These are phyloP conservation scores for Phaonia tiefii DNA, from an alignment of 2,888 invertebrate genomes.

Conservation along the genomic window DNA sequence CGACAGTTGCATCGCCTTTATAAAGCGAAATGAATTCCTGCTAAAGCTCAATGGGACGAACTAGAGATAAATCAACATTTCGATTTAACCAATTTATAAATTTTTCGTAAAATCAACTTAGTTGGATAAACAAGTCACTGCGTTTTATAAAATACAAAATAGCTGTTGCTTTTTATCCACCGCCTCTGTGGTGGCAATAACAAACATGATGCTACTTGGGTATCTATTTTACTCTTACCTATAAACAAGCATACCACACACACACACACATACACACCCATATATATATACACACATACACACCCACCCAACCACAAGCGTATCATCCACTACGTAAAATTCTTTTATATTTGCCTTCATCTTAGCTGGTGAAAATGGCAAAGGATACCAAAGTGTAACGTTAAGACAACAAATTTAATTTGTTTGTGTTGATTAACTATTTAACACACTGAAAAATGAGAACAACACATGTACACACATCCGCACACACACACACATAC, in stretches of 20 bases:
- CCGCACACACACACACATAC: slow-evolving; percentile 38
- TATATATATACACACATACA: neutral
- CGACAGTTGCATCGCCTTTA: too few species aligned
- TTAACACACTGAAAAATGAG: slow-evolving; percentile 37
- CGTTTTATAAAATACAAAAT: too few species aligned
- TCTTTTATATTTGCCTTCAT: neutral
- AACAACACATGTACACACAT: slow-evolving; percentile 20
- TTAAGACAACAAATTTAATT: slow-evolving; percentile 55
- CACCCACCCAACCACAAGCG: too few species aligned
- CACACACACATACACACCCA: neutral
- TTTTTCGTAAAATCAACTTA: too few species aligned
- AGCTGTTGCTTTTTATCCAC: too few species aligned
- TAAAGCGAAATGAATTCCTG: too few species aligned
- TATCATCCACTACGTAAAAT: neutral
- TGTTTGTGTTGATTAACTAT: slow-evolving; percentile 56
- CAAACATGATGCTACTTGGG: slow-evolving; percentile 47
- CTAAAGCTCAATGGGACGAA: too few species aligned
- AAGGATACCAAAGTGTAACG: slow-evolving; percentile 10
- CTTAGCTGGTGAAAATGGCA: neutral
- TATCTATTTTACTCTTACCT: neutral
- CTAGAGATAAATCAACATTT: too few species aligned
- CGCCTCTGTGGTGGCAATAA: neutral
- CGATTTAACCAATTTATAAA: too few species aligned
- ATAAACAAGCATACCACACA: neutral
- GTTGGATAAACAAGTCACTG: too few species aligned